Percentiles rank a stretch among this genome's conserved stretches.
phyloP scores from a whole-genome alignment of 2,888 invertebrate genomes.

The Chrysodeixis includens region DNA sequence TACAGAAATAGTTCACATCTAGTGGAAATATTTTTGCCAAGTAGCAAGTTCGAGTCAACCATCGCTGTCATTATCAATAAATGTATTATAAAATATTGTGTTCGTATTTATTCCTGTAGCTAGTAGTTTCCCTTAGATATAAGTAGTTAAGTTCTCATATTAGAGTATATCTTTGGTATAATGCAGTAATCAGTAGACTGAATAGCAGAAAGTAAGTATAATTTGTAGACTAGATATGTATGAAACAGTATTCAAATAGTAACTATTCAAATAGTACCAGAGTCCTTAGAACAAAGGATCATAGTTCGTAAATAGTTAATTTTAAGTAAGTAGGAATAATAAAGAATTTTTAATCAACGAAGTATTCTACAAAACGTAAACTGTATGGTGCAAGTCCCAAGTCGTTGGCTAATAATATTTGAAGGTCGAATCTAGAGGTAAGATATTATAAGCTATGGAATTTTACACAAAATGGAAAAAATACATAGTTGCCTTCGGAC shows the following conservation, averaged over 20 bases:
- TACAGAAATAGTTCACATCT: slow-evolving; percentile 86
- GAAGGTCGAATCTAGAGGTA: neutral
- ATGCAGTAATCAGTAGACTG: neutral
- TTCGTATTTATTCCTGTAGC: slow-evolving; percentile 67
- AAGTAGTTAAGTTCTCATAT: neutral
- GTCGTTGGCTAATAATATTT: neutral
- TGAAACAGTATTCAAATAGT: neutral
- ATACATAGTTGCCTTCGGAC: no score
- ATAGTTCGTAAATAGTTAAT: neutral
- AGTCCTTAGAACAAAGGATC: neutral
- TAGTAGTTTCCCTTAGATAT: slow-evolving; percentile 27
- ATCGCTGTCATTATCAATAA: slow-evolving; percentile 89
- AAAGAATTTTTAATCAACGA: no score
- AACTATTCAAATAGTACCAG: neutral
- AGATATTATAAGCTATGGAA: neutral
- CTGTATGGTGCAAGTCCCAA: neutral
- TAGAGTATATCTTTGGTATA: neutral
- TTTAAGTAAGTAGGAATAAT: no score
- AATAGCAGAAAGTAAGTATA: neutral
- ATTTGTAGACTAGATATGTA: neutral
- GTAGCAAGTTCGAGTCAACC: slow-evolving; percentile 88
- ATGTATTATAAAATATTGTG: slow-evolving; percentile 84
- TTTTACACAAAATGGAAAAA: no score
- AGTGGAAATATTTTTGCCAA: slow-evolving; percentile 89
- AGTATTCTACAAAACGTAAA: neutral